These are phyloP conservation scores for Mesorhabditis sp. DNA, from an alignment of 2,888 invertebrate species.

Conservation along the genomic window DNA sequence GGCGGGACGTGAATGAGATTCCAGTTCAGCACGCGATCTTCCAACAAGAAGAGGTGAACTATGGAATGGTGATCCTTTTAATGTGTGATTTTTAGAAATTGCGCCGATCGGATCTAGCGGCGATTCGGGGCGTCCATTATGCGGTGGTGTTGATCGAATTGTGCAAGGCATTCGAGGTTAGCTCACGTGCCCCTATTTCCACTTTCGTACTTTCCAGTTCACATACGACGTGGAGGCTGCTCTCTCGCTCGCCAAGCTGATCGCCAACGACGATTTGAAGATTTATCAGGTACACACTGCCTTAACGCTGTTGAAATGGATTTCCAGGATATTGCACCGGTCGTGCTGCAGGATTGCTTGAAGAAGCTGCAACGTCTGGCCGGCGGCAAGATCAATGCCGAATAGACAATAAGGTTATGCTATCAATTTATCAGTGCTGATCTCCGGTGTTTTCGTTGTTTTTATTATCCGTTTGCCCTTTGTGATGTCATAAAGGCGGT, in stretches of 20 bases:
- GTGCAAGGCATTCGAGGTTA: not conserved
- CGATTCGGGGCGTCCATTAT: not conserved
- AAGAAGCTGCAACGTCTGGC: conserved; percentile 5
- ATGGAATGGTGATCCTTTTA: too few species aligned
- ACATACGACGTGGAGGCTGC: not conserved
- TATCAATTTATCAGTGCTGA: too few species aligned
- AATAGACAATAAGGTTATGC: too few species aligned
- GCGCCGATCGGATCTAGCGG: not conserved
- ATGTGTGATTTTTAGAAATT: too few species aligned
- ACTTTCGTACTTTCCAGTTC: not conserved
- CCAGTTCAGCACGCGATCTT: not conserved
- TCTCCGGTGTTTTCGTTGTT: too few species aligned
- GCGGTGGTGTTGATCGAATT: not conserved
- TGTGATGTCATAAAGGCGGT: too few species aligned
- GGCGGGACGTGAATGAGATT: not conserved
- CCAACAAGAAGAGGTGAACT: not conserved
- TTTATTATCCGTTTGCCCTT: too few species aligned
- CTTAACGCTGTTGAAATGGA: too few species aligned
- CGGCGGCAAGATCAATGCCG: not conserved
- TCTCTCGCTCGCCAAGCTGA: not conserved
- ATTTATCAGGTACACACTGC: not conserved
- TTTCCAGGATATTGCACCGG: not conserved
- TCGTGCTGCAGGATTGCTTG: not conserved
- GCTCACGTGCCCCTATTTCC: not conserved
- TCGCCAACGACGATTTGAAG: not conserved